Conservation (phyloP, 2,797 vertebrate species). For the Dendrocincla fuliginosa region DNA sequence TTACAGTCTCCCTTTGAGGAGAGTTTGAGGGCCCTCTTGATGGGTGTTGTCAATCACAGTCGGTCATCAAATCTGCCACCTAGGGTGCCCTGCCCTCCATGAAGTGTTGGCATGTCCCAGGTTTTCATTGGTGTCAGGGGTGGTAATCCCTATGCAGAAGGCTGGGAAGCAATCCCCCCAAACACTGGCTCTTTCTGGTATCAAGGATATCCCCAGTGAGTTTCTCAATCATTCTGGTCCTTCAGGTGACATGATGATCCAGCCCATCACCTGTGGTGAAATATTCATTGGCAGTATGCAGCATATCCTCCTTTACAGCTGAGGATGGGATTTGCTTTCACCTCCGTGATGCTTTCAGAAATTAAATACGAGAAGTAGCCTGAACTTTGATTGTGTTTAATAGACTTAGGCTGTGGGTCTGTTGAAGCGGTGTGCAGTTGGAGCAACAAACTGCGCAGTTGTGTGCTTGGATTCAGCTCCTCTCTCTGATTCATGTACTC, state of each 20-base stretch:
- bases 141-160: not conserved
- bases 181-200: not conserved
- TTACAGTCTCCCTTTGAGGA: not conserved
- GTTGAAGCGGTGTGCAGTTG: not conserved
- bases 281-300: not conserved
- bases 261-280: not conserved
- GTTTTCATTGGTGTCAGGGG: not conserved
- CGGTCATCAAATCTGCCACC: fast-evolving
- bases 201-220: not conserved
- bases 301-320: not conserved
- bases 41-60: not conserved
- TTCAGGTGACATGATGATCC: not conserved
- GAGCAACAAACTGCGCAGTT: not conserved
- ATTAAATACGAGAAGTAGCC: not conserved
- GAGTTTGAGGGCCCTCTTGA: not conserved
- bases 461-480: not conserved
- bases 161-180: not conserved
- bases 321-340: not conserved
- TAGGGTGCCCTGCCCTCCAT: not conserved
- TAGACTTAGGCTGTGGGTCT: not conserved
- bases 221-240: not conserved
- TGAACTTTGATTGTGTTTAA: not conserved
- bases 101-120: not conserved
- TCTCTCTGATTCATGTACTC: not conserved
- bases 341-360: not conserved